Evolutionary conservation across 1,140 invertebrate species (phyloP).

Genomic region (Ips nitidus): DNA sequence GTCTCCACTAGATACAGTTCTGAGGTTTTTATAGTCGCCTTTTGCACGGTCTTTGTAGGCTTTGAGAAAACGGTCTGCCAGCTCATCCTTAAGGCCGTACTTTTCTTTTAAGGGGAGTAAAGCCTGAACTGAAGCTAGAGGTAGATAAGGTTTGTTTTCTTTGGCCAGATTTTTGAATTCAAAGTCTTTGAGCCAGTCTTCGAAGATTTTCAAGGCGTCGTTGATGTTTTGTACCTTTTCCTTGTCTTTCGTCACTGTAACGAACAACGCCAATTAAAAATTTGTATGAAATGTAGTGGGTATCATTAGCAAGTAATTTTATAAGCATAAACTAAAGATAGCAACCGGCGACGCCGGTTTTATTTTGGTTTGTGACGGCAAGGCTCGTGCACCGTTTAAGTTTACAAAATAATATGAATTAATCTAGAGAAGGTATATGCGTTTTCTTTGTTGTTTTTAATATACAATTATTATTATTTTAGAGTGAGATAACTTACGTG

Average conservation of each 20-base stretch:
- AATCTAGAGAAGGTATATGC: background rate
- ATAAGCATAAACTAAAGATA: background rate
- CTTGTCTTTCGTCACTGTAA: slow-evolving; percentile 63
- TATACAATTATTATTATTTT: too few relatives aligned
- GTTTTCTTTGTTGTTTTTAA: background rate
- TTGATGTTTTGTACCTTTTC: slow-evolving; percentile 68
- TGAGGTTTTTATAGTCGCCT: slow-evolving; percentile 65
- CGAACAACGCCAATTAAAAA: slow-evolving; percentile 34
- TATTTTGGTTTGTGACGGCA: background rate
- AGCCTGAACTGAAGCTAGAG: slow-evolving; percentile 50
- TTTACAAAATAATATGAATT: background rate
- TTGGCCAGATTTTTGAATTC: slow-evolving; percentile 61
- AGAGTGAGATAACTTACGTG: slow-evolving; percentile 54
- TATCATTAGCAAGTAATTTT: background rate
- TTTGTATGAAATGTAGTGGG: background rate
- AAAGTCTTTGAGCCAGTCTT: slow-evolving; percentile 65
- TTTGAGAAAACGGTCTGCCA: slow-evolving; percentile 54
- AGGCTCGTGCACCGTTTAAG: background rate
- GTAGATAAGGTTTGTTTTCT: slow-evolving; percentile 63
- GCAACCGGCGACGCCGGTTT: background rate
- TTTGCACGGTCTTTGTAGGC: slow-evolving; percentile 58
- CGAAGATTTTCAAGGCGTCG: slow-evolving; percentile 63
- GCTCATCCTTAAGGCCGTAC: slow-evolving; percentile 46
- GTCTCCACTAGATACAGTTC: slow-evolving; percentile 58
- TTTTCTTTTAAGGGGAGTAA: slow-evolving; percentile 48